Conservation (phyloP, 2,797 vertebrate genomes). For the Podargus strigoides region DNA sequence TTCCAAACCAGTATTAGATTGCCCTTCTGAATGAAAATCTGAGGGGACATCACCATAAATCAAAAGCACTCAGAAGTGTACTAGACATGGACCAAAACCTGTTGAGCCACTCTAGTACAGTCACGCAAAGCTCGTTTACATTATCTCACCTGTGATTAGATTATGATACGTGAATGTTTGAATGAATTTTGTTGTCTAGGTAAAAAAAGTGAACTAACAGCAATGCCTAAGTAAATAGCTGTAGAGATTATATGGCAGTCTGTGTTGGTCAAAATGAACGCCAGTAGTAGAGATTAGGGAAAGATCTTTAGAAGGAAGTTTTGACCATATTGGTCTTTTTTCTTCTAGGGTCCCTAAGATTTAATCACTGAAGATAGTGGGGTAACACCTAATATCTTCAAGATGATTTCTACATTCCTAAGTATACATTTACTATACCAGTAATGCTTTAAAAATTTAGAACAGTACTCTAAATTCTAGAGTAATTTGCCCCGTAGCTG, state of each 20-base stretch:
- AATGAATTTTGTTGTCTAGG: neutral
- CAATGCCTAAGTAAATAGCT: neutral
- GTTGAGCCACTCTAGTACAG: neutral
- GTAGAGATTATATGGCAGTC: neutral
- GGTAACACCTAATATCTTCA: neutral
- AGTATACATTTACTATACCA: neutral
- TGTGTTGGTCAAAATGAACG: neutral
- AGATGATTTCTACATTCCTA: neutral
- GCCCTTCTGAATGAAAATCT: neutral
- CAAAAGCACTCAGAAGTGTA: neutral
- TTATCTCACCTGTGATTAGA: constrained; percentile 33
- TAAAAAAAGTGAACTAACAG: neutral
- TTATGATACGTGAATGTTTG: constrained; percentile 2
- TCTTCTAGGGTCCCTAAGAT: neutral
- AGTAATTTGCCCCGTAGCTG: neutral
- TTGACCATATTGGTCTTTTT: neutral
- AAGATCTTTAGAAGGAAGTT: neutral
- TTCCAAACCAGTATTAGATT: neutral
- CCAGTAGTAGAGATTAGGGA: neutral
- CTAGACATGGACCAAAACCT: constrained; percentile 23
- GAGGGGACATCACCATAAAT: neutral
- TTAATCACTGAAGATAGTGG: neutral
- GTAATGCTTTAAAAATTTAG: neutral
- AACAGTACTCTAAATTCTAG: neutral
- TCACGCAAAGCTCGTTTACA: constrained; percentile 4